phyloP scores from a whole-genome alignment of 1,140 invertebrate genomes.

The Potamilus streckersoni region DNA sequence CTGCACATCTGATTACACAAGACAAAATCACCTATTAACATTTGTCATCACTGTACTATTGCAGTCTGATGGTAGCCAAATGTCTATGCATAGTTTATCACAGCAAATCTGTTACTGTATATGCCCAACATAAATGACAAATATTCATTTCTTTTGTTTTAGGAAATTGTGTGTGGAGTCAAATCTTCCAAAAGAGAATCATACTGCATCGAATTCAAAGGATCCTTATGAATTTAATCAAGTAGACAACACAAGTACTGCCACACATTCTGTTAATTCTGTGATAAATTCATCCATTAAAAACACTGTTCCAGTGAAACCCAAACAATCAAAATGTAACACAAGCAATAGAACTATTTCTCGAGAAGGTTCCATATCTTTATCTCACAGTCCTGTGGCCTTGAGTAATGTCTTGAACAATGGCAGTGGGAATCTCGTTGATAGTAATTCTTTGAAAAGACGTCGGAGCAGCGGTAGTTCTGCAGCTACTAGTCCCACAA shows the following conservation, averaged over 20 bases:
- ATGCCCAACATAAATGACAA: too few relatives aligned
- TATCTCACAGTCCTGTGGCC: too few relatives aligned
- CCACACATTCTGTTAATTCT: slow-evolving; percentile 30
- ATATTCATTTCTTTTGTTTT: slow-evolving; percentile 29
- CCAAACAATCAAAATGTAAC: slow-evolving; percentile 16
- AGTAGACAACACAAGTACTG: slow-evolving; percentile 38
- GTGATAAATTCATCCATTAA: slow-evolving; percentile 27
- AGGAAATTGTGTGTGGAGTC: slow-evolving; percentile 65
- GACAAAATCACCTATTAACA: too few relatives aligned
- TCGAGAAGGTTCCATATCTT: too few relatives aligned
- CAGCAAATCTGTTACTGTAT: too few relatives aligned
- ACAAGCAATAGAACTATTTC: too few relatives aligned
- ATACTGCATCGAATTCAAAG: slow-evolving; percentile 44
- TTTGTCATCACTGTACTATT: too few relatives aligned
- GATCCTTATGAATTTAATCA: slow-evolving; percentile 63
- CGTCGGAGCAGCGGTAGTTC: slow-evolving; percentile 40
- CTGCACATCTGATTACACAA: too few relatives aligned
- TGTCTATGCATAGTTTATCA: too few relatives aligned
- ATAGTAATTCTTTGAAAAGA: slow-evolving; percentile 32
- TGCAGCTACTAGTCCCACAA: slow-evolving; percentile 13
- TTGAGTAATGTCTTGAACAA: too few relatives aligned
- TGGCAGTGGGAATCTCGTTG: too few relatives aligned
- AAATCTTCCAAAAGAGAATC: slow-evolving; percentile 58
- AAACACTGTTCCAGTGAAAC: slow-evolving; percentile 11
- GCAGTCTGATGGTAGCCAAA: too few relatives aligned